A percentile compares a stretch with the other conserved stretches of the same genome.
These are phyloP conservation scores for Diaphora mendica DNA, from an alignment of 2,888 invertebrate species.

Conservation along the genomic window DNA sequence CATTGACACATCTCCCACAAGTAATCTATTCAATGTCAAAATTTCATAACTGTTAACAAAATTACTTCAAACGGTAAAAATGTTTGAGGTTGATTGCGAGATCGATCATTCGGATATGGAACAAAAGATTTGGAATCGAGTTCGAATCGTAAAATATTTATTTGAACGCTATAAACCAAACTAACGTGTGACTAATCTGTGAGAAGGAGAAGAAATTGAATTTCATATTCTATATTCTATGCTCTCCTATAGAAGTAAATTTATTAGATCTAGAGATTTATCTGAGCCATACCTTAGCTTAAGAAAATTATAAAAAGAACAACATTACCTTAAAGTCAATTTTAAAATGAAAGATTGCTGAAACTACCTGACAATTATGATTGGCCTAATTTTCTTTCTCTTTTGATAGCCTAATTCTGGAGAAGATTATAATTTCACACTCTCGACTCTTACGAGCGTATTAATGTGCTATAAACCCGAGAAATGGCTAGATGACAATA, in stretches of 20 bases:
- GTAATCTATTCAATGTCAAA: conserved; percentile 45
- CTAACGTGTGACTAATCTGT: too few species aligned
- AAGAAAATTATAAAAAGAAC: neutral
- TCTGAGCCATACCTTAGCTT: neutral
- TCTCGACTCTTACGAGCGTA: neutral
- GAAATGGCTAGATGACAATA: neutral
- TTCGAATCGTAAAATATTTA: too few species aligned
- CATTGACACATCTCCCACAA: conserved; percentile 52
- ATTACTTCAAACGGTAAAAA: neutral
- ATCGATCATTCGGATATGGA: neutral
- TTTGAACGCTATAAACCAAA: neutral
- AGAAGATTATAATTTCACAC: neutral
- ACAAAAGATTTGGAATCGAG: neutral
- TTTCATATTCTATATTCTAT: too few species aligned
- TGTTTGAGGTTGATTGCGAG: neutral
- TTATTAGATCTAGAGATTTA: too few species aligned
- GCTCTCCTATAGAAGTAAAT: too few species aligned
- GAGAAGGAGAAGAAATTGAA: too few species aligned
- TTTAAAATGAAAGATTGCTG: neutral
- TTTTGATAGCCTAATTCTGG: neutral
- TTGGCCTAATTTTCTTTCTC: neutral
- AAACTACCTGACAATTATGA: neutral
- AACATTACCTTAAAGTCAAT: too few species aligned
- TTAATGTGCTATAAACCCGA: neutral
- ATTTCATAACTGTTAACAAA: conserved; percentile 25